Evolutionary conservation across 2,888 invertebrate genomes (phyloP), one percentile per base, ranked within the genome.

Genomic region (Orchesellides sinensis): DNA sequence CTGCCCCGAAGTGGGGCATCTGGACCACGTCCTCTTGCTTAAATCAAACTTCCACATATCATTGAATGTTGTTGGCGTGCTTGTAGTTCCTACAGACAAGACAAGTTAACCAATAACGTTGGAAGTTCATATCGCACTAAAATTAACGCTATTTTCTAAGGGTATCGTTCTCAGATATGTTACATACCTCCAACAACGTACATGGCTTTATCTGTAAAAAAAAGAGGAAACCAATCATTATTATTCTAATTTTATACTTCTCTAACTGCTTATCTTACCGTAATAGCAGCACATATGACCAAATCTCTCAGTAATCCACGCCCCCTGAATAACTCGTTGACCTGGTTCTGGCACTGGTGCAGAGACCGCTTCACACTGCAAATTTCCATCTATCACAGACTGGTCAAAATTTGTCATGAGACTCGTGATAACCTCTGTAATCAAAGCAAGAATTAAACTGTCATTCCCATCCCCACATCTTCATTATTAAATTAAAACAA

Each of bases 21-120:
- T 92, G 21, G 95, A 92, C 98, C 98, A 98, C 87, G 93, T 92
- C 88, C 96, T 92, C 61, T 93, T 94, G 0, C 95, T 95, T 83
- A 98, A 92, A 91, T 98, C 96, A 90, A 98, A 94, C 85, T 94
- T 92, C 98, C 98, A 98, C 35, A 99, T 92, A 91, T 99, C 98
- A 91, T 99, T 98, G 89, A 98, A 98, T 14, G 98, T 96, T 21
- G 98, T 98, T 89, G 95, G 95, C 73, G 96, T 95, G 45, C 96
- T 95, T 12, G 98, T 98, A 89, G 98, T 98, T 6, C 98, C 77
- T 66, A 25, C 19, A 40, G 19, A n/a, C n/a, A n/a, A n/a, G n/a
- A n/a, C n/a, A 19, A 29, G 17, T 10, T 10, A 19, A 61, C 32
- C 3, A 29, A 14, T n/a, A 10, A 56, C 21, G 10, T 56, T n/a